Percentiles rank a stretch among this genome's conserved stretches.
Evolutionary conservation across 2,113 vertebrate species (phyloP).

Genomic region (Microcebus lehilahytsara): DNA sequence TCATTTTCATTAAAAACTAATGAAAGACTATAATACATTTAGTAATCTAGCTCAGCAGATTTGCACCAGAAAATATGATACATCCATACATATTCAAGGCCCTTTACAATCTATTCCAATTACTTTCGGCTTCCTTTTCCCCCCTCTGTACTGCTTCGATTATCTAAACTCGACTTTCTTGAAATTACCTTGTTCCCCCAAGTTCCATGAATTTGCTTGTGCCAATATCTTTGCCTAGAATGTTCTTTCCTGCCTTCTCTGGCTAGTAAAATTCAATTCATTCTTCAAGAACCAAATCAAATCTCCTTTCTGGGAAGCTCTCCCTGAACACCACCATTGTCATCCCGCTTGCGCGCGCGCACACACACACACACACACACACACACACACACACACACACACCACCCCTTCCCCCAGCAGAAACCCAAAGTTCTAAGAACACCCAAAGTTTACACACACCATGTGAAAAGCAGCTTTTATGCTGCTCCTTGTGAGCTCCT

Average conservation of each 20-base stretch:
- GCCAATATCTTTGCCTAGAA: background rate
- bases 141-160: background rate
- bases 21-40: background rate
- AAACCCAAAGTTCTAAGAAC: background rate
- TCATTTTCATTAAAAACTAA: conserved; percentile 19
- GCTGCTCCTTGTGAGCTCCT: background rate
- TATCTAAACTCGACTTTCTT: background rate
- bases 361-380: background rate
- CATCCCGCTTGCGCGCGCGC: background rate
- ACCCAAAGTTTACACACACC: background rate
- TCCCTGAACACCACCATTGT: background rate
- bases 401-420: background rate
- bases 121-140: background rate
- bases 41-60: background rate
- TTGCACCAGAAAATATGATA: background rate
- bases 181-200: background rate
- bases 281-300: background rate
- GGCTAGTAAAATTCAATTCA: background rate
- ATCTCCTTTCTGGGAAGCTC: background rate
- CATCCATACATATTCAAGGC: background rate
- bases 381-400: background rate
- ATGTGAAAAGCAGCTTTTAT: background rate
- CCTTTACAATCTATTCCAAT: background rate
- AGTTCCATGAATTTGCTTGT: background rate
- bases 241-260: background rate